phyloP scores from a whole-genome alignment of 2,113 vertebrate species.

The Nyctibius bracteatus region DNA sequence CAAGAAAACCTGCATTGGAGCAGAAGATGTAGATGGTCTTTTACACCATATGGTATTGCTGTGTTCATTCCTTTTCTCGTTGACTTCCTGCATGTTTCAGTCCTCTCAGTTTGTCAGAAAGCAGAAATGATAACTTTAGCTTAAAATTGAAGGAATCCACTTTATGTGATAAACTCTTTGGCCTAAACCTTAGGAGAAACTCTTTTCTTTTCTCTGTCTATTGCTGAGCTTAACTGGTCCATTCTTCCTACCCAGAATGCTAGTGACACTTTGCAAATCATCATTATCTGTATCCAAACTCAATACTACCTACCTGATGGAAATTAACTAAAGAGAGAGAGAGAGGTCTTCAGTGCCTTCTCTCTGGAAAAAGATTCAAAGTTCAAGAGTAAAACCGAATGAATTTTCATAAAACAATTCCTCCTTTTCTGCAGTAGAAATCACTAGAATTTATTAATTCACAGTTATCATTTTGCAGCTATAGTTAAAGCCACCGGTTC shows the following conservation, averaged over 20 bases:
- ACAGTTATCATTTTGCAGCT: neutral
- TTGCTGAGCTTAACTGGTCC: neutral
- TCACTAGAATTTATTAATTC: neutral
- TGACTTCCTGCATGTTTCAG: neutral
- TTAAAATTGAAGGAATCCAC: neutral
- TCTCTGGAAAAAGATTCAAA: neutral
- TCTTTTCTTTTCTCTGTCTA: neutral
- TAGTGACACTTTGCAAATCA: neutral
- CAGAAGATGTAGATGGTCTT: neutral
- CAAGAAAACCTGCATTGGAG: neutral
- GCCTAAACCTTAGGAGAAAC: neutral
- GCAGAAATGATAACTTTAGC: neutral
- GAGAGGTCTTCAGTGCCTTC: neutral
- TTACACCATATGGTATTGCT: neutral
- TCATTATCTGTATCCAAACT: neutral
- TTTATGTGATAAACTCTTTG: neutral
- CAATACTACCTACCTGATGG: neutral
- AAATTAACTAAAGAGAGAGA: neutral
- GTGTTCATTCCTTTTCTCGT: neutral
- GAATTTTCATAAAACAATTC: neutral
- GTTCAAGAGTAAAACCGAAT: neutral
- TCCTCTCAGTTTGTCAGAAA: neutral
- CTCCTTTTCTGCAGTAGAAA: neutral
- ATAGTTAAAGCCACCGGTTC: neutral
- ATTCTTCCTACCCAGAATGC: neutral